Evolutionary conservation across 2,888 invertebrate genomes (phyloP).

Genomic region (Drosophila peninsularis): DNA sequence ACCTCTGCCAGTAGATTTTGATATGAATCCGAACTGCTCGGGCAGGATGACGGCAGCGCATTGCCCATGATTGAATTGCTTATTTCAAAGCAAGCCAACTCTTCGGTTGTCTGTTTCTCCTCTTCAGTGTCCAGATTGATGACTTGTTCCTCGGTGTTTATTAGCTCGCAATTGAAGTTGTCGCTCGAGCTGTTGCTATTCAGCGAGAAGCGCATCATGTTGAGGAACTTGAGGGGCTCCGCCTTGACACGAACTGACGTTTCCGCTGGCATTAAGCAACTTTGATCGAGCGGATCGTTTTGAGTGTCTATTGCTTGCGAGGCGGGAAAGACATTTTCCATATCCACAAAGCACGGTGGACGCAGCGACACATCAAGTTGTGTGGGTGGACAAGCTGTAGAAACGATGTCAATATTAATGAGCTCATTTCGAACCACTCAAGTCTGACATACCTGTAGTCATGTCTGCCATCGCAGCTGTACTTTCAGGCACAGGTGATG

Average conservation of each 20-base stretch:
- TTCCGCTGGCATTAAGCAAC: background rate
- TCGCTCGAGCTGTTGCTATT: constrained; percentile 15
- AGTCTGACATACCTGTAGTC: background rate
- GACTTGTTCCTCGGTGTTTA: constrained; percentile 44
- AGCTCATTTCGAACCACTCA: background rate
- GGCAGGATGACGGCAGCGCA: no score
- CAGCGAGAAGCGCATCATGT: constrained; percentile 45
- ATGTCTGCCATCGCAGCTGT: background rate
- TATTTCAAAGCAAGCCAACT: constrained; percentile 43
- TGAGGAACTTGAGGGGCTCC: constrained; percentile 52
- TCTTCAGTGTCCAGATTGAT: constrained; percentile 41
- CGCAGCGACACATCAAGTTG: constrained; percentile 18
- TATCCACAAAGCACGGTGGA: constrained; percentile 44
- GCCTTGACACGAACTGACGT: constrained; percentile 19
- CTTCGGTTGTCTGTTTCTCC: background rate
- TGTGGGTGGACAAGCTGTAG: constrained; percentile 39
- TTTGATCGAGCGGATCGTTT: constrained; percentile 49
- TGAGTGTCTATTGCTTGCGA: constrained; percentile 27
- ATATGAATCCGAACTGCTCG: background rate
- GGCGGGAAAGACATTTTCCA: constrained; percentile 21
- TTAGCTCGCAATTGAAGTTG: constrained; percentile 37
- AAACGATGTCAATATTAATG: background rate
- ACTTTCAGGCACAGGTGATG: background rate
- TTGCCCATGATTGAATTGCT: background rate
- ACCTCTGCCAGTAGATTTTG: background rate